Conservation (phyloP, 2,797 vertebrate species). For the Zonotrichia albicollis region DNA sequence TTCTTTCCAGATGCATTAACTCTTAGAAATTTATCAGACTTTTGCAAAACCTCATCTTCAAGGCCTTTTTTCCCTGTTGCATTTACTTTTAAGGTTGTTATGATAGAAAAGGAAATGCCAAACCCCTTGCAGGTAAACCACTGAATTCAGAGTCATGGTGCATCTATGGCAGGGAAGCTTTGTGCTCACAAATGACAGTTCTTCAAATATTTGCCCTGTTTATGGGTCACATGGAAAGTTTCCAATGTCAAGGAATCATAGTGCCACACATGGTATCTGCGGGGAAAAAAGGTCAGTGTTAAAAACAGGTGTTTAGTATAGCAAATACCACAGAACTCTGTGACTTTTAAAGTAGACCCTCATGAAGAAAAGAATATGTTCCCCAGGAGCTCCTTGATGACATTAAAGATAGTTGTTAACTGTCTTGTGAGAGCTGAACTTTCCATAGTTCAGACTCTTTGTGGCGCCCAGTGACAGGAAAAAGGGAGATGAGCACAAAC, state of each 20-base stretch:
- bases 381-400: not conserved
- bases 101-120: not conserved
- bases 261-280: not conserved
- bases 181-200: not conserved
- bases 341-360: not conserved
- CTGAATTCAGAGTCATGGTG: not conserved
- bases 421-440: not conserved
- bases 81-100: not conserved
- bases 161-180: not conserved
- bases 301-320: not conserved
- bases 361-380: not conserved
- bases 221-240: not conserved
- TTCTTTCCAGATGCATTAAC: not conserved
- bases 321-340: not conserved
- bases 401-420: not conserved
- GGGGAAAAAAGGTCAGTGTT: not conserved
- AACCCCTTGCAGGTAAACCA: not conserved
- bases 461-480: not conserved
- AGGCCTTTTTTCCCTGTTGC: not conserved
- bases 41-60: not conserved
- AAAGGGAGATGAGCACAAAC: not conserved
- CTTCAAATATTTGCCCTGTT: not conserved
- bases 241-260: not conserved
- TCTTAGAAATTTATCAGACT: not conserved
- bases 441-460: not conserved